Conservation (phyloP, 2,888 invertebrate species). For the Ceratothoa steindachneri region DNA sequence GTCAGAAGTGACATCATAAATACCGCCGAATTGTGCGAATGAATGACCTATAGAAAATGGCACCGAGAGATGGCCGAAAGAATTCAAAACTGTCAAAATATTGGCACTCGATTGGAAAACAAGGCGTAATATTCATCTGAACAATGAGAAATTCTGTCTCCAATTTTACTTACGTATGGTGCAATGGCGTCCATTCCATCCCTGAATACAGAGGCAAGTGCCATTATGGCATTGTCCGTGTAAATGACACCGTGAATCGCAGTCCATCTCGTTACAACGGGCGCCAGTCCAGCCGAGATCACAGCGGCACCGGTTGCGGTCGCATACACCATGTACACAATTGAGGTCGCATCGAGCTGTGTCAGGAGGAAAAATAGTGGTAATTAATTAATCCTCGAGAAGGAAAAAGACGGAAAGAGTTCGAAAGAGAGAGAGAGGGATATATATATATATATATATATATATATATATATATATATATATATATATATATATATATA, state of each 20-base stretch:
- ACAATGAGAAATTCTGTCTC: too few relatives aligned
- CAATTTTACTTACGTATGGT: not conserved
- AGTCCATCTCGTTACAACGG: slow-evolving; percentile 84
- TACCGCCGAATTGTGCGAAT: too few relatives aligned
- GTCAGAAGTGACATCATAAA: too few relatives aligned
- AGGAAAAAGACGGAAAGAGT: too few relatives aligned
- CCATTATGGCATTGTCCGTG: slow-evolving; percentile 98
- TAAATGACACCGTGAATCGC: slow-evolving; percentile 85
- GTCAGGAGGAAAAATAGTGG: too few relatives aligned
- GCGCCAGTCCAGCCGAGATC: slow-evolving; percentile 84
- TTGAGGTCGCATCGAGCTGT: slow-evolving; percentile 87
- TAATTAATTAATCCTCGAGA: too few relatives aligned
- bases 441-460: slow-evolving; percentile 4
- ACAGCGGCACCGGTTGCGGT: slow-evolving; percentile 76
- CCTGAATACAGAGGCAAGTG: slow-evolving; percentile 23
- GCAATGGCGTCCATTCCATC: slow-evolving; percentile 68
- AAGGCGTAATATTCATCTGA: too few relatives aligned
- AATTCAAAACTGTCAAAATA: too few relatives aligned
- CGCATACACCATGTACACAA: slow-evolving; percentile 89
- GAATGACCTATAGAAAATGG: too few relatives aligned
- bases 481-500: not conserved
- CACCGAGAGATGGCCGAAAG: too few relatives aligned
- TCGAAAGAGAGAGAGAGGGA: too few relatives aligned
- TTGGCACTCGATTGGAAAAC: too few relatives aligned
- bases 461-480: slow-evolving; percentile 21